Conservation (phyloP, 2,797 vertebrate genomes). For the Malacoraja senta region DNA sequence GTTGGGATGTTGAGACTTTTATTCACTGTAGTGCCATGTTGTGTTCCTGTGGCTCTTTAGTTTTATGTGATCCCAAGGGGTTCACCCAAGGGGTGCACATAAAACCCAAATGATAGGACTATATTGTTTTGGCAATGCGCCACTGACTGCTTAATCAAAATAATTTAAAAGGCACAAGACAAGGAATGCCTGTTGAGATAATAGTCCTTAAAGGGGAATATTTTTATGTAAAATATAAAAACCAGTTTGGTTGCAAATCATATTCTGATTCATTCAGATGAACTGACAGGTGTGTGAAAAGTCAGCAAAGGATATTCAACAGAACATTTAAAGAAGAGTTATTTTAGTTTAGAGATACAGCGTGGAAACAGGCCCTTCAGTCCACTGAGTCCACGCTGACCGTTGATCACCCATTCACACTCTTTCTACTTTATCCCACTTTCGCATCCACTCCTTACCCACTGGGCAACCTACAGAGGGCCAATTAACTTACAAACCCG, state of each 20-base stretch:
- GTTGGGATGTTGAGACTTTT: neutral
- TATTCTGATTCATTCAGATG: neutral
- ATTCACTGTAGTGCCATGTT: neutral
- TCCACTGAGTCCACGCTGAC: too few species aligned
- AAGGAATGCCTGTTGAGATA: neutral
- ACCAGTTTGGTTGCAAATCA: neutral
- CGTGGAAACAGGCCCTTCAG: too few species aligned
- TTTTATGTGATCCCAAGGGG: constrained; percentile 19
- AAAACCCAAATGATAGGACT: neutral
- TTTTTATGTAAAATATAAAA: neutral
- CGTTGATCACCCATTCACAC: too few species aligned
- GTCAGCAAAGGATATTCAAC: neutral
- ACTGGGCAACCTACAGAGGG: too few species aligned
- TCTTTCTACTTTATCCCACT: too few species aligned
- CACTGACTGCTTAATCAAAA: neutral
- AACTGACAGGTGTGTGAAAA: neutral
- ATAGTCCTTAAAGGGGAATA: neutral
- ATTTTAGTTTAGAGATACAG: too few species aligned
- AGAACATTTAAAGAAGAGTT: neutral
- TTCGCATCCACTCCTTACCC: too few species aligned
- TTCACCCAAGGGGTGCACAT: neutral
- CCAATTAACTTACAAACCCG: too few species aligned
- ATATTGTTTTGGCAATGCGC: neutral
- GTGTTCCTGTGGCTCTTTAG: neutral
- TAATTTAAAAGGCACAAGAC: neutral